Evolutionary conservation across 2,888 invertebrate species (phyloP).

Genomic region (Electrophaes corylata): DNA sequence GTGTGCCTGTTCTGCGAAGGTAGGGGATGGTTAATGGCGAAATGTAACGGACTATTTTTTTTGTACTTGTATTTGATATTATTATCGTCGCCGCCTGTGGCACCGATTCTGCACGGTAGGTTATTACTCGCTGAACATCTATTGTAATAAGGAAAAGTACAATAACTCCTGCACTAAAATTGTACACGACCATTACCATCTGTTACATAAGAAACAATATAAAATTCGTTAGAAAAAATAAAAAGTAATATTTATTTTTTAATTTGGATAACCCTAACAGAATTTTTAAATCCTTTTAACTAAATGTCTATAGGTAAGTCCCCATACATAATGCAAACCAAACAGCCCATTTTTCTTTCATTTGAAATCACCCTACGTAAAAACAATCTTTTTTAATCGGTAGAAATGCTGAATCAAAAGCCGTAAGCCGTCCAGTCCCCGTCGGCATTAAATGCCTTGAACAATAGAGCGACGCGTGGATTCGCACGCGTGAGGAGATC

Average conservation of each 20-base stretch:
- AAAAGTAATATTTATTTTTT: too few species aligned
- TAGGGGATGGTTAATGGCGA: constrained; percentile 49
- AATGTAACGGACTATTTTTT: constrained; percentile 52
- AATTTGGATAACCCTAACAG: not conserved
- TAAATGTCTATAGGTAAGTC: constrained; percentile 28
- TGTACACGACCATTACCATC: not conserved
- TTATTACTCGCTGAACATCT: not conserved
- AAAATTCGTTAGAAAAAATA: too few species aligned
- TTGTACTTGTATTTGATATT: not conserved
- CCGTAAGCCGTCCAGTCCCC: constrained; percentile 46
- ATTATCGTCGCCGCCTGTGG: not conserved
- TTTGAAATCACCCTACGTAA: constrained; percentile 39
- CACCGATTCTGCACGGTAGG: not conserved
- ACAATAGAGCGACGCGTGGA: constrained; percentile 61
- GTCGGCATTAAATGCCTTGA: constrained; percentile 61
- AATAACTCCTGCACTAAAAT: not conserved
- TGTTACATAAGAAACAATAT: too few species aligned
- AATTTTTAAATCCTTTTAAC: constrained; percentile 19
- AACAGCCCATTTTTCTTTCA: constrained; percentile 36
- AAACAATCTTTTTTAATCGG: constrained; percentile 66
- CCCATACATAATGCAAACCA: constrained; percentile 34
- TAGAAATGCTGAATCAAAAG: constrained; percentile 48
- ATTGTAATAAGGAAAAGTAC: not conserved
- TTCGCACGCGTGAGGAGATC: constrained; percentile 59
- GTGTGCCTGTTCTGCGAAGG: constrained; percentile 50